These are phyloP conservation scores for Puma concolor DNA, from an alignment of 2,113 vertebrate genomes.

Conservation along the genomic window DNA sequence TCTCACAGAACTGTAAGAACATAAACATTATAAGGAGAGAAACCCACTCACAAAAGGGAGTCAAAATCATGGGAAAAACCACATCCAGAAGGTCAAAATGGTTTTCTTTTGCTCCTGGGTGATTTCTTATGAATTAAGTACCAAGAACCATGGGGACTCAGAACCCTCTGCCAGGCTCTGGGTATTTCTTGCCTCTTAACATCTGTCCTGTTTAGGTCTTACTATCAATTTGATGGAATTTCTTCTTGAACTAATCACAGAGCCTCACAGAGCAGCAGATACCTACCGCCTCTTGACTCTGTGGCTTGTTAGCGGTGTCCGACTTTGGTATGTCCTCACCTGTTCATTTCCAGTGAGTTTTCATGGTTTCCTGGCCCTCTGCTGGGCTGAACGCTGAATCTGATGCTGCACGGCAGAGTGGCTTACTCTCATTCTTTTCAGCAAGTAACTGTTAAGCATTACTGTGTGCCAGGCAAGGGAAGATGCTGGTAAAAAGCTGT, in stretches of 20 bases:
- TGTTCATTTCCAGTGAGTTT: not conserved
- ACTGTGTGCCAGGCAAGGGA: not conserved
- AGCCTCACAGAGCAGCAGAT: not conserved
- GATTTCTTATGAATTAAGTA: constrained; percentile 54
- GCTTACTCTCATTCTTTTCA: not conserved
- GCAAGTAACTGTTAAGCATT: not conserved
- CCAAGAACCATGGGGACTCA: not conserved
- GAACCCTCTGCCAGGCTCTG: not conserved
- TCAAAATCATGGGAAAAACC: not conserved
- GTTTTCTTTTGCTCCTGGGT: constrained; percentile 32
- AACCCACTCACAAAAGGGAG: not conserved
- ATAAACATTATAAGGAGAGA: not conserved
- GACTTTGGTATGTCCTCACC: not conserved
- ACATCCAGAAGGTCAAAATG: not conserved
- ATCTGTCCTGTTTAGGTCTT: constrained; percentile 46
- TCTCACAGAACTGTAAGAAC: not conserved
- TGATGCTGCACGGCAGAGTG: not conserved
- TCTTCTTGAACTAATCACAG: constrained; percentile 34
- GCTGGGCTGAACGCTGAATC: not conserved
- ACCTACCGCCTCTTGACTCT: not conserved
- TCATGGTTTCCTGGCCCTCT: not conserved
- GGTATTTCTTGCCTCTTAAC: constrained; percentile 63
- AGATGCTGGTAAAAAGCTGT: not conserved
- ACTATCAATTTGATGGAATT: not conserved
- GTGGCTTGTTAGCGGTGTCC: not conserved